phyloP scores from a whole-genome alignment of 2,113 vertebrate species.

The Galemys pyrenaicus region DNA sequence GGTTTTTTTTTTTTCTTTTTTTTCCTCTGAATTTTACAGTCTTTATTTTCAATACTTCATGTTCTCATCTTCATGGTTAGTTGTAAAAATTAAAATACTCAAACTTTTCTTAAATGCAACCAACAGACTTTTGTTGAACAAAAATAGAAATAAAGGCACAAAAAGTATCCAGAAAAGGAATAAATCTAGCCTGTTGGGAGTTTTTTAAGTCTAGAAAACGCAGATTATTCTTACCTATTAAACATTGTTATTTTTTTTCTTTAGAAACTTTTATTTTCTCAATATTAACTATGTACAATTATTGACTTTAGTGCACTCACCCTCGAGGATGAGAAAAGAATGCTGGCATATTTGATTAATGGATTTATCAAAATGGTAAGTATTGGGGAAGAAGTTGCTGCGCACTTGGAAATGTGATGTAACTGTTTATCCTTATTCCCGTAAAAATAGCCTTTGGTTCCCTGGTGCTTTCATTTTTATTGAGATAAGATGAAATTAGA shows the following conservation, averaged over 20 bases:
- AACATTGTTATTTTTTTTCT: neutral
- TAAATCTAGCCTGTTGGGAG: neutral
- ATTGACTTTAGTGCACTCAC: slow-evolving; percentile 91
- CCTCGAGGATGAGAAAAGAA: slow-evolving; percentile 96
- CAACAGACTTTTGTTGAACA: neutral
- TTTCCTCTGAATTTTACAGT: neutral
- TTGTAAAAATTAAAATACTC: slow-evolving; percentile 15
- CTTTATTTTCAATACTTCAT: slow-evolving; percentile 26
- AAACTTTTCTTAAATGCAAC: slow-evolving; percentile 1
- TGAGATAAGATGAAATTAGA: slow-evolving; percentile 66
- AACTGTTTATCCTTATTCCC: slow-evolving; percentile 34
- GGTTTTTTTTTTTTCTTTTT: slow-evolving; percentile 18
- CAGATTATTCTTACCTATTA: neutral
- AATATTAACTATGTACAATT: slow-evolving; percentile 32
- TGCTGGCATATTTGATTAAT: slow-evolving; percentile 92
- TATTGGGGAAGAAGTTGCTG: slow-evolving; percentile 1
- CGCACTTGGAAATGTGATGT: slow-evolving; percentile 38
- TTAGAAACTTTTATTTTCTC: slow-evolving; percentile 4
- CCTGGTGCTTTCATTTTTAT: slow-evolving; percentile 58
- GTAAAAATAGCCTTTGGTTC: neutral
- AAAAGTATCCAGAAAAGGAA: neutral
- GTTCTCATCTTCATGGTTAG: neutral
- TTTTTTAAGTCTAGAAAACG: slow-evolving; percentile 16
- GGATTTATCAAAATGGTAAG: slow-evolving; percentile 98
- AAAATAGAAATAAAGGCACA: slow-evolving; percentile 12